Percentiles rank a stretch among this genome's conserved stretches.
Conservation (phyloP, 2,113 vertebrate genomes). For the Balaeniceps rex region DNA sequence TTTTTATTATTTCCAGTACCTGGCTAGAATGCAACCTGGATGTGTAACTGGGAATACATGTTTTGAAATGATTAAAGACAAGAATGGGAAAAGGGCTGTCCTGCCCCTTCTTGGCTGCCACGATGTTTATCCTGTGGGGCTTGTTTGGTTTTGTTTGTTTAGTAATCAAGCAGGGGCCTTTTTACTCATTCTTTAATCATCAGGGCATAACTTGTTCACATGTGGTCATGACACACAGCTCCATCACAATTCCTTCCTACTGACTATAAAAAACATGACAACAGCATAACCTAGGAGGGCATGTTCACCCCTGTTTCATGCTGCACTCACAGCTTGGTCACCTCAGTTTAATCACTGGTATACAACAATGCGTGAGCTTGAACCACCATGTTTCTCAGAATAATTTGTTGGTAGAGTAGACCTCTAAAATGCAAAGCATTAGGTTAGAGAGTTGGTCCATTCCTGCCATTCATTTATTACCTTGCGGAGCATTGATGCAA, state of each 20-base stretch:
- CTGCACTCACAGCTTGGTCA: background rate
- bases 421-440: background rate
- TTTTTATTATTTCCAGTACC: background rate
- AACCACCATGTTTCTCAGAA: background rate
- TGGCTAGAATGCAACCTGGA: background rate
- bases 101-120: background rate
- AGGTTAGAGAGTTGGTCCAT: background rate
- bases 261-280: background rate
- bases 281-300: background rate
- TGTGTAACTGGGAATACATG: background rate
- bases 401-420: background rate
- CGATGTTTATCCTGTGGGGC: background rate
- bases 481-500: background rate
- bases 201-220: background rate
- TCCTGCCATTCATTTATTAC: slow-evolving; percentile 6
- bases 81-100: background rate
- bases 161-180: background rate
- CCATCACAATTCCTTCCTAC: slow-evolving; percentile 20
- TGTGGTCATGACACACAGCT: background rate
- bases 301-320: background rate
- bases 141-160: slow-evolving; percentile 11
- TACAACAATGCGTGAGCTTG: background rate
- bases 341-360: background rate
- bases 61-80: background rate
- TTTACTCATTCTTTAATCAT: background rate